Conservation (phyloP, 2,797 vertebrate genomes). For the Philypnodon macrostomus region DNA sequence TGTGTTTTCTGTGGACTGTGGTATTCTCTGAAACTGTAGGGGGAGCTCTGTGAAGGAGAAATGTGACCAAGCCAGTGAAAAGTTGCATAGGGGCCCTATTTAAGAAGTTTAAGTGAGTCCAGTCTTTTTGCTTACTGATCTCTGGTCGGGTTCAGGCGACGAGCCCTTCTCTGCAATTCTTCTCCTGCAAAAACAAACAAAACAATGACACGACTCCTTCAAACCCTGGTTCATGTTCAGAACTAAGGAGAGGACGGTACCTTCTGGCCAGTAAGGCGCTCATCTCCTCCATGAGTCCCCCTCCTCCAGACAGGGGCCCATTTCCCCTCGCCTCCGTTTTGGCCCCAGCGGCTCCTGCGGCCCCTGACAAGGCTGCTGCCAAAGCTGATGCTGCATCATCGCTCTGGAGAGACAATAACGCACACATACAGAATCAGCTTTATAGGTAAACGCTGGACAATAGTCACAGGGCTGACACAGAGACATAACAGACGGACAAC, state of each 20-base stretch:
- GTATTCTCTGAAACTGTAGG: too few relatives aligned
- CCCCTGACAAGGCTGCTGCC: conserved; percentile 71
- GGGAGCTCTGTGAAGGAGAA: too few relatives aligned
- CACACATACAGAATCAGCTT: too few relatives aligned
- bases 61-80: too few relatives aligned
- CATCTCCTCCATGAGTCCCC: conserved; percentile 98
- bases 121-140: conserved; percentile 79
- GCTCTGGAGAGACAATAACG: conserved; percentile 65
- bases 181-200: conserved; percentile 76
- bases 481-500: too few relatives aligned
- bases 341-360: too few relatives aligned
- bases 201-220: conserved; percentile 3
- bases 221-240: neutral
- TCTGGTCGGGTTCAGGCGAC: conserved; percentile 88
- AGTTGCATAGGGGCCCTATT: too few relatives aligned
- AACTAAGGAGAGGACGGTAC: conserved; percentile 57
- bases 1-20: too few relatives aligned
- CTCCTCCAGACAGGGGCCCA: conserved; percentile 88
- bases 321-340: conserved; percentile 90
- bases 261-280: conserved; percentile 96
- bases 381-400: conserved; percentile 80
- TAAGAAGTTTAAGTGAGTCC: too few relatives aligned
- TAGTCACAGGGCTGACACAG: too few relatives aligned
- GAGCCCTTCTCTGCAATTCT: conserved; percentile 97
- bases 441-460: too few relatives aligned